phyloP scores from a whole-genome alignment of 2,113 vertebrate genomes.

The Trematomus loennbergii region DNA sequence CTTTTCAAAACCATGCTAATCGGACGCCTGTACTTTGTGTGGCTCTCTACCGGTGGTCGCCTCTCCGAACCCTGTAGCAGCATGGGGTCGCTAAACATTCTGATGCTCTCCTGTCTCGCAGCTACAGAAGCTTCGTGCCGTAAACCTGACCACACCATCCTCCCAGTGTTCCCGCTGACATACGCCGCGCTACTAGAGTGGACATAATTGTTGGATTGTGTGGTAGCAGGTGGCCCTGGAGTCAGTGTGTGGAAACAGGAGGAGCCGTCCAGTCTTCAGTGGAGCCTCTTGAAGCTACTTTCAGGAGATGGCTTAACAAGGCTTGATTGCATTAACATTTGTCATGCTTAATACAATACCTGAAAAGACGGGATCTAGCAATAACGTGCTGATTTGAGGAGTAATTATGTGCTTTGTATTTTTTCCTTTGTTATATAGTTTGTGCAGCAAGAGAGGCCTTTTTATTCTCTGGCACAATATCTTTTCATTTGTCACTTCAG shows the following conservation, averaged over 20 bases:
- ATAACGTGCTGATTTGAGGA: conserved; percentile 76
- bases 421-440: conserved; percentile 60
- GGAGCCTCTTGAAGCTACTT: conserved; percentile 72
- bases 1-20: conserved; percentile 83
- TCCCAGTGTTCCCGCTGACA: conserved; percentile 73
- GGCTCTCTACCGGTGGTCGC: conserved; percentile 59
- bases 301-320: conserved; percentile 77
- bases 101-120: conserved; percentile 57
- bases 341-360: conserved; percentile 71
- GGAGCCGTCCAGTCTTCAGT: conserved; percentile 59
- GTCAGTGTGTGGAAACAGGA: conserved; percentile 57
- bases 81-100: conserved; percentile 68
- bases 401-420: conserved; percentile 68
- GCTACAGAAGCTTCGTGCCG: conserved; percentile 2
- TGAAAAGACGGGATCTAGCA: conserved; percentile 66
- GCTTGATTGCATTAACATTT: conserved; percentile 86
- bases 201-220: conserved; percentile 71
- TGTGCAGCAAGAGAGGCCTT: conserved; percentile 42
- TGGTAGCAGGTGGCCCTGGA: conserved; percentile 62
- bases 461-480: conserved; percentile 54
- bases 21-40: conserved; percentile 75
- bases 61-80: conserved; percentile 67
- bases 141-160: conserved; percentile 50
- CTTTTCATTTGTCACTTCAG: conserved; percentile 29
- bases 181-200: conserved; percentile 51